Percentiles rank a stretch among this genome's conserved stretches.
Evolutionary conservation across 1,140 invertebrate species (phyloP).

Genomic region (Brachionus paranguensis): DNA sequence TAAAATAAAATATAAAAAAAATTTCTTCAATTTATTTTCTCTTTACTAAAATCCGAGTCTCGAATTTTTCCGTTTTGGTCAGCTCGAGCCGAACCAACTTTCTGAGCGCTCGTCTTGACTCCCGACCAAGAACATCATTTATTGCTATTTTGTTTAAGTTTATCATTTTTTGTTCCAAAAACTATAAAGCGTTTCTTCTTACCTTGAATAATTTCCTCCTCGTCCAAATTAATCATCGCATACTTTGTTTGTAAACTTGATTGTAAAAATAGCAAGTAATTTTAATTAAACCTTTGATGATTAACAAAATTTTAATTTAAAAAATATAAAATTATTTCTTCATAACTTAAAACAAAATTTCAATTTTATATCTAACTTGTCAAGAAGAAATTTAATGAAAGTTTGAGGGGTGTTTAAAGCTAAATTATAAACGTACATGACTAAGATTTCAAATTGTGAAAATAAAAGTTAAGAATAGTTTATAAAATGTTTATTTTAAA

Average conservation of each 20-base stretch:
- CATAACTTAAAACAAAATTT: neutral
- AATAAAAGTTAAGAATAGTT: neutral
- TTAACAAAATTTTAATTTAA: neutral
- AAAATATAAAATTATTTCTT: neutral
- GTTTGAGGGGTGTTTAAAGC: neutral
- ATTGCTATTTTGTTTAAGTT: slow-evolving; percentile 14
- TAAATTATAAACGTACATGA: slow-evolving; percentile 2
- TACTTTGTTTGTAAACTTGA: neutral
- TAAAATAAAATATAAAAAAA: neutral
- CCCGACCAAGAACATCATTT: slow-evolving; percentile 1
- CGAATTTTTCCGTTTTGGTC: neutral
- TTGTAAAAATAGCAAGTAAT: neutral
- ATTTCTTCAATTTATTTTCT: neutral
- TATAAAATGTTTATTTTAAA: neutral
- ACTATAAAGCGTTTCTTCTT: neutral
- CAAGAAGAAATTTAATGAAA: neutral
- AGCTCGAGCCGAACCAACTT: neutral
- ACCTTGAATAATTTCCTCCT: slow-evolving; percentile 28
- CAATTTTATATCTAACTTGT: neutral
- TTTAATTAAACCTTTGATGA: neutral
- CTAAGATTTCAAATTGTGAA: slow-evolving; percentile 13
- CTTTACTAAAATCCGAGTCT: slow-evolving; percentile 1
- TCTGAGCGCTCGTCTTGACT: neutral
- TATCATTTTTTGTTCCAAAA: neutral
- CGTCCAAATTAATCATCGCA: slow-evolving; percentile 34